These are phyloP conservation scores for Stomorhina lunata DNA, from an alignment of 2,888 invertebrate species.

Conservation along the genomic window DNA sequence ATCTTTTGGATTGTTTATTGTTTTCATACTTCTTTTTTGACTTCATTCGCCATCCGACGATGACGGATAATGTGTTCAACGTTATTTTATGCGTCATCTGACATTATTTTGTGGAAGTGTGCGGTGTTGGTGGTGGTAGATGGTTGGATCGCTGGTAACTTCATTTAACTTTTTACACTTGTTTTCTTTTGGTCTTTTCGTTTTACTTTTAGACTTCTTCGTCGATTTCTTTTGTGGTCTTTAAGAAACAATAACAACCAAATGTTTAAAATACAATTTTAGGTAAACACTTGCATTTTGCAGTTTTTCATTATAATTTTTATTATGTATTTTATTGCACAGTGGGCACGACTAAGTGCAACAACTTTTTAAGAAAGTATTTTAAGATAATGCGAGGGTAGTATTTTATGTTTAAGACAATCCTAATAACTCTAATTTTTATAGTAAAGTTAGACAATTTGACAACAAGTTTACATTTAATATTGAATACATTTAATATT, in stretches of 20 bases:
- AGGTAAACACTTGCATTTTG: conserved; percentile 34
- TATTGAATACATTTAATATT: too few species aligned
- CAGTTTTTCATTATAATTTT: not conserved
- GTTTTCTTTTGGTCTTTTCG: conserved; percentile 47
- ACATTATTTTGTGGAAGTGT: conserved; percentile 24
- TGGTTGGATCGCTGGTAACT: conserved; percentile 48
- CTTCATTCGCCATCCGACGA: conserved; percentile 24
- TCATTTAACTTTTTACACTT: conserved; percentile 62
- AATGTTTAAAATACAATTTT: not conserved
- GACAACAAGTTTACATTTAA: too few species aligned
- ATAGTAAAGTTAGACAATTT: too few species aligned
- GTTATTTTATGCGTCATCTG: conserved; percentile 58
- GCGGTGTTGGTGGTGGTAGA: not conserved
- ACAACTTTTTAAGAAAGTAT: too few species aligned
- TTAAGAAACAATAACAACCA: conserved; percentile 11
- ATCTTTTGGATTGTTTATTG: conserved; percentile 41
- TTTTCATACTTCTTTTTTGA: conserved; percentile 17
- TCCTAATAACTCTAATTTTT: too few species aligned
- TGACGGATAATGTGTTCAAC: not conserved
- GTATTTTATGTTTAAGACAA: too few species aligned
- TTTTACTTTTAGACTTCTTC: not conserved
- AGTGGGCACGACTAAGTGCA: too few species aligned
- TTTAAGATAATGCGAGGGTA: too few species aligned
- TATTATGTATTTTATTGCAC: not conserved
- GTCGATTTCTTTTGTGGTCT: not conserved